Evolutionary conservation across 2,888 invertebrate genomes (phyloP).

Genomic region (Autographa pulchrina): DNA sequence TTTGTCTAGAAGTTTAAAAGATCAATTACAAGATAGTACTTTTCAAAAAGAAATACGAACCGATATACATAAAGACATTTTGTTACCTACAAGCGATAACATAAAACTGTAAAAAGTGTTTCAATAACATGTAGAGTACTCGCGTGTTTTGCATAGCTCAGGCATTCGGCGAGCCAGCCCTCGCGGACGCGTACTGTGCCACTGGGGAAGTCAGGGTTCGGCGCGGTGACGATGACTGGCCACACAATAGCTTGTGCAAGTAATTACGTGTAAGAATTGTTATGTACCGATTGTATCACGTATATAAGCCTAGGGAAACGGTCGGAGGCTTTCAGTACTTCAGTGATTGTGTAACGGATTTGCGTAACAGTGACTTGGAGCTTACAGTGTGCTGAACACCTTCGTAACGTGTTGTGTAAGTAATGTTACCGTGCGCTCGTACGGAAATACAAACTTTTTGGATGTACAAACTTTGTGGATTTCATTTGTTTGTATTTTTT

Average conservation of each 20-base stretch:
- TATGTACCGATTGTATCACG: slow-evolving; percentile 42
- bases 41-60: neutral
- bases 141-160: neutral
- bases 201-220: neutral
- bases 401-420: slow-evolving; percentile 29
- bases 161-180: neutral
- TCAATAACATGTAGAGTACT: neutral
- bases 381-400: slow-evolving; percentile 23
- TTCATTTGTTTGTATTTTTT: neutral
- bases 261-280: slow-evolving; percentile 42
- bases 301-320: slow-evolving; percentile 56
- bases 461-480: neutral
- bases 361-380: slow-evolving; percentile 29
- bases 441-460: neutral
- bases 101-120: neutral
- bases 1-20: too few relatives aligned
- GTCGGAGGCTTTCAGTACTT: slow-evolving; percentile 50
- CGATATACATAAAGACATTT: neutral
- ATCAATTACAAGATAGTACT: neutral
- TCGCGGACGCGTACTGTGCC: too few relatives aligned
- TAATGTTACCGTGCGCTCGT: slow-evolving; percentile 10
- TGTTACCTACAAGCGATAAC: neutral
- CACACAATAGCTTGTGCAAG: slow-evolving; percentile 40
- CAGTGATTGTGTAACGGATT: slow-evolving; percentile 37
- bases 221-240: slow-evolving; percentile 18